Evolutionary conservation across 2,113 vertebrate genomes (phyloP).

Genomic region (Gambusia holbrooki): DNA sequence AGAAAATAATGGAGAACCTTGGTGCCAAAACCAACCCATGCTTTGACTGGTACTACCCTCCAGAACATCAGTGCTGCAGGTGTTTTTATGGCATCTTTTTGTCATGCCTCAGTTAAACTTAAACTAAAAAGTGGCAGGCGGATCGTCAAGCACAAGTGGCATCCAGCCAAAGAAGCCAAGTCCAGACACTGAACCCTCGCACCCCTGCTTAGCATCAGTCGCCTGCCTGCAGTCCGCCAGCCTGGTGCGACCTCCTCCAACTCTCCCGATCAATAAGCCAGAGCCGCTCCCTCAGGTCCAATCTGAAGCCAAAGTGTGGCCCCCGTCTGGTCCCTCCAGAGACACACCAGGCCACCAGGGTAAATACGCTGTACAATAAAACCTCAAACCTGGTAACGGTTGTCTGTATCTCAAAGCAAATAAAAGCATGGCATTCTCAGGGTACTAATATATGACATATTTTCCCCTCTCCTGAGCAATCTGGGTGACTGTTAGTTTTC

Average conservation of each 20-base stretch:
- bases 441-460: not conserved
- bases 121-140: constrained; percentile 18
- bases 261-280: constrained; percentile 56
- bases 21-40: not conserved
- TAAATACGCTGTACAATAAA: constrained; percentile 11
- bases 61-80: not conserved
- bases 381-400: constrained; percentile 22
- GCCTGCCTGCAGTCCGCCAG: constrained; percentile 65
- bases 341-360: constrained; percentile 19
- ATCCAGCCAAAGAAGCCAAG: constrained; percentile 60
- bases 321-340: constrained; percentile 27
- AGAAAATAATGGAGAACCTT: not conserved
- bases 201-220: constrained; percentile 68
- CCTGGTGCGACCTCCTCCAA: constrained; percentile 70
- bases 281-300: constrained; percentile 33
- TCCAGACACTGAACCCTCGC: constrained; percentile 54
- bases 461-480: not conserved
- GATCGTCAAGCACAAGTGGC: constrained; percentile 35
- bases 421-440: not conserved
- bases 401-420: constrained; percentile 11
- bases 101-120: constrained; percentile 8
- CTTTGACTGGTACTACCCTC: not conserved
- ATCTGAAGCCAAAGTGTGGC: constrained; percentile 29
- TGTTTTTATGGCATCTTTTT: not conserved
- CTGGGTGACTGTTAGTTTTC: not conserved